Percentiles rank a stretch among this genome's conserved stretches.
phyloP scores from a whole-genome alignment of 2,113 vertebrate species.

The Orcinus orca region DNA sequence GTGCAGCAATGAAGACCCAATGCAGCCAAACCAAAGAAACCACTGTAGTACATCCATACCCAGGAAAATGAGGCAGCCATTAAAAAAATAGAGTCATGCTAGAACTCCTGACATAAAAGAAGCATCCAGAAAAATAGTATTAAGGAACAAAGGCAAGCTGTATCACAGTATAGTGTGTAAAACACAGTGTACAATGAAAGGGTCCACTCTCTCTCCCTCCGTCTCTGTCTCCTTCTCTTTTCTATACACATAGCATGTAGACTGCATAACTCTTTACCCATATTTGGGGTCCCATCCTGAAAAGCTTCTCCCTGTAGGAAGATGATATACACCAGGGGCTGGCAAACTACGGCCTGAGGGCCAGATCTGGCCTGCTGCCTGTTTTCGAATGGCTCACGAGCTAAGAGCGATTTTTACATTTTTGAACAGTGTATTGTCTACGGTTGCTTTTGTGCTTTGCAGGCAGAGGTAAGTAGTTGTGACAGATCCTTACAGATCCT shows the following conservation, averaged over 20 bases:
- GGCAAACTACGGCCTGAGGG: too few species aligned
- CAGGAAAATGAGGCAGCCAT: background rate
- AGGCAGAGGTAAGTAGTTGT: background rate
- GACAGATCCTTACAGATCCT: background rate
- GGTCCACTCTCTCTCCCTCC: background rate
- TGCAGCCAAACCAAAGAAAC: too few species aligned
- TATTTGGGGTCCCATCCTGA: background rate
- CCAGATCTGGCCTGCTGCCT: background rate
- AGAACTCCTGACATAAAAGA: background rate
- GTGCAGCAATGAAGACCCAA: too few species aligned
- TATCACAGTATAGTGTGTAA: background rate
- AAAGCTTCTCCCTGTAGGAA: background rate
- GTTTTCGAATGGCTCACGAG: background rate
- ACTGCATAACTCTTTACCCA: too few species aligned
- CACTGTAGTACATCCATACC: background rate
- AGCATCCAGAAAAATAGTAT: background rate
- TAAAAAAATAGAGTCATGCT: background rate
- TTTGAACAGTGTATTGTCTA: background rate
- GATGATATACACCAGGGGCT: accelerated
- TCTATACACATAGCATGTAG: accelerated
- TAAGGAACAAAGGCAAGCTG: background rate
- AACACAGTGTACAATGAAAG: background rate
- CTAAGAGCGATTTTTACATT: background rate
- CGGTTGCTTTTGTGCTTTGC: background rate
- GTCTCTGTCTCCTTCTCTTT: too few species aligned